A percentile compares a stretch with the other conserved stretches of the same genome.
Evolutionary conservation across 2,113 vertebrate species (phyloP).

Genomic region (Laticauda colubrina): DNA sequence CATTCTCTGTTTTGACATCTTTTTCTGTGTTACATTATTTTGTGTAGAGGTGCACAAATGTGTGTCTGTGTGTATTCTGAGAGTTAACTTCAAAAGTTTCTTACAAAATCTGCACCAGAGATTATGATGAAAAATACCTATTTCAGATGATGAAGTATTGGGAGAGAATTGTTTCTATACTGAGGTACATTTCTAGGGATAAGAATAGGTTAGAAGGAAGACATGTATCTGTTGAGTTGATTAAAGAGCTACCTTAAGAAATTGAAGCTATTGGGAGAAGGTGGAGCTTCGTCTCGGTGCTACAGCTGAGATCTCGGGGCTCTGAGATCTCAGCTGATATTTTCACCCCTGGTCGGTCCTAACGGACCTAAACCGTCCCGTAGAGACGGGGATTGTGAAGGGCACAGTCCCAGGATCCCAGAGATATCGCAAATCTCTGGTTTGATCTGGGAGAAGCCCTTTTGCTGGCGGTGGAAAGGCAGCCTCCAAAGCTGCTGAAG

Average conservation of each 20-base stretch:
- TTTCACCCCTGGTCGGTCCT: too few relatives aligned
- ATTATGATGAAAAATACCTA: background rate
- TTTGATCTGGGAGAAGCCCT: too few relatives aligned
- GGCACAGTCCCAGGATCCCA: too few relatives aligned
- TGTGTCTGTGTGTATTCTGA: background rate
- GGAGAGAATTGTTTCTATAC: background rate
- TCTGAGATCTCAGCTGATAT: too few relatives aligned
- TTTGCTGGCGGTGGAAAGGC: too few relatives aligned
- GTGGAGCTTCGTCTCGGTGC: too few relatives aligned
- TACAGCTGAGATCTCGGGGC: too few relatives aligned
- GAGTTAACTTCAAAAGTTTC: background rate
- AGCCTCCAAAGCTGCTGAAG: too few relatives aligned
- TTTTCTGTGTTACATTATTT: background rate
- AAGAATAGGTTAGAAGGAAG: background rate
- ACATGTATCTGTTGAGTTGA: background rate
- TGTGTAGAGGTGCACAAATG: background rate
- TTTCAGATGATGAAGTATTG: background rate
- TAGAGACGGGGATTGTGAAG: too few relatives aligned
- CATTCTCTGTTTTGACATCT: background rate
- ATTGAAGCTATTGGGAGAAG: background rate
- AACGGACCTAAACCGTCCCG: too few relatives aligned
- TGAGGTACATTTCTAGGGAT: background rate
- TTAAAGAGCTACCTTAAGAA: background rate
- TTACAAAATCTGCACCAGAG: background rate
- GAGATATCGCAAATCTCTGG: too few relatives aligned